These are phyloP conservation scores for Drosophila algonquin DNA, from an alignment of 2,888 invertebrate species.

Conservation along the genomic window DNA sequence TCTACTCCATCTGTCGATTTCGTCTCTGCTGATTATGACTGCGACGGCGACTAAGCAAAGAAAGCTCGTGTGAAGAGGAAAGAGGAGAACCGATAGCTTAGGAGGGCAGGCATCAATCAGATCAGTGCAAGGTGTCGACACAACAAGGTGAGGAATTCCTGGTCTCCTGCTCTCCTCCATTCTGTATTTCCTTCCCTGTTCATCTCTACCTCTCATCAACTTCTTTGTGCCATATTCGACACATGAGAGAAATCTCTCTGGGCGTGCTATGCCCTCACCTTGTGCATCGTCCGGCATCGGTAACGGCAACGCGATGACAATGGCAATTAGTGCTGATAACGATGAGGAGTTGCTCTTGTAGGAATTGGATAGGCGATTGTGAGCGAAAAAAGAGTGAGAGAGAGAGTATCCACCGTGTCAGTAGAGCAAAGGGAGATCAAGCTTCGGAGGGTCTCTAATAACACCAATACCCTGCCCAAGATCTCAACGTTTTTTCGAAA, in stretches of 20 bases:
- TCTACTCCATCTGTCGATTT: background rate
- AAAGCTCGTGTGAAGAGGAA: background rate
- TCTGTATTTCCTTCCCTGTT: no score
- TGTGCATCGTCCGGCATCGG: background rate
- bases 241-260: background rate
- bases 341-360: background rate
- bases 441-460: background rate
- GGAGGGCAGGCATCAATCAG: background rate
- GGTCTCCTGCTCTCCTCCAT: background rate
- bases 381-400: background rate
- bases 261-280: background rate
- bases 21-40: background rate
- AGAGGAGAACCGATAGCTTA: background rate
- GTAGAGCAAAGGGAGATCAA: no score
- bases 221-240: background rate
- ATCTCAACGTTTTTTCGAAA: background rate
- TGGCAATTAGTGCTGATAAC: background rate
- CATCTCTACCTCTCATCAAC: background rate
- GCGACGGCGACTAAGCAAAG: background rate
- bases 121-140: background rate
- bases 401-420: background rate
- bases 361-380: no score
- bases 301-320: background rate
- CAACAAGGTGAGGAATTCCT: background rate
- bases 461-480: background rate